Conservation (phyloP, 2,888 invertebrate genomes). For the Vandiemenella viatica region DNA sequence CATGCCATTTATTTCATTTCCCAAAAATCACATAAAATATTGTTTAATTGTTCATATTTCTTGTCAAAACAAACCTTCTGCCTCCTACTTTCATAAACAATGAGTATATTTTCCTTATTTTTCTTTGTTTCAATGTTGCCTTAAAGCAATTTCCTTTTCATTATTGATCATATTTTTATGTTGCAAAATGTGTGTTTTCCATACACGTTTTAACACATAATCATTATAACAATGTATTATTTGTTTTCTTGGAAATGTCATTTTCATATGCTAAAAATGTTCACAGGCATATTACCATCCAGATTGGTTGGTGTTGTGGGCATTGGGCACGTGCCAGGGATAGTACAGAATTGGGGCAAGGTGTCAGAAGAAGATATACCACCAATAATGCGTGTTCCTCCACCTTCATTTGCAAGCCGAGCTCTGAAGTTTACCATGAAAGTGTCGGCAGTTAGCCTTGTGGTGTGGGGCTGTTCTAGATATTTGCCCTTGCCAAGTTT, state of each 20-base stretch:
- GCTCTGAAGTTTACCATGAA: slow-evolving; percentile 39
- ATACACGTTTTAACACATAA: slow-evolving; percentile 20
- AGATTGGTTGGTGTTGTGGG: slow-evolving; percentile 95
- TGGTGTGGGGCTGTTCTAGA: slow-evolving; percentile 21
- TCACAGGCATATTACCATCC: slow-evolving; percentile 33
- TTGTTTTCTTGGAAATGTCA: neutral
- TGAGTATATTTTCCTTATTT: too few relatives aligned
- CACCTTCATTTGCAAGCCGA: slow-evolving; percentile 47
- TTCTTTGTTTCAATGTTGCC: too few relatives aligned
- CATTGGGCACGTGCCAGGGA: slow-evolving; percentile 88
- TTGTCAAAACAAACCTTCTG: too few relatives aligned
- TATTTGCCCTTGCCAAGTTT: slow-evolving; percentile 16
- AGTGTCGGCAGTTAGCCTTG: slow-evolving; percentile 34
- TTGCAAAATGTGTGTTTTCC: too few relatives aligned
- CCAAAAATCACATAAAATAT: too few relatives aligned
- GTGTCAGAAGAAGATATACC: slow-evolving; percentile 47
- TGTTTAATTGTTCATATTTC: too few relatives aligned
- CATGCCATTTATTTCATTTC: too few relatives aligned
- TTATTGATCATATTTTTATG: too few relatives aligned
- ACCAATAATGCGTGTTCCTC: slow-evolving; percentile 50
- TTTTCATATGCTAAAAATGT: neutral
- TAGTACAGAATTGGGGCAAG: slow-evolving; percentile 67
- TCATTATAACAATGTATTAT: slow-evolving; percentile 16
- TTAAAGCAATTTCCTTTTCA: too few relatives aligned
- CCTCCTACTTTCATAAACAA: too few relatives aligned